Percentiles rank a stretch among this genome's conserved stretches.
These are phyloP conservation scores for Phrynocephalus guinanensis DNA, from an alignment of 2,797 vertebrate species.

Conservation along the genomic window DNA sequence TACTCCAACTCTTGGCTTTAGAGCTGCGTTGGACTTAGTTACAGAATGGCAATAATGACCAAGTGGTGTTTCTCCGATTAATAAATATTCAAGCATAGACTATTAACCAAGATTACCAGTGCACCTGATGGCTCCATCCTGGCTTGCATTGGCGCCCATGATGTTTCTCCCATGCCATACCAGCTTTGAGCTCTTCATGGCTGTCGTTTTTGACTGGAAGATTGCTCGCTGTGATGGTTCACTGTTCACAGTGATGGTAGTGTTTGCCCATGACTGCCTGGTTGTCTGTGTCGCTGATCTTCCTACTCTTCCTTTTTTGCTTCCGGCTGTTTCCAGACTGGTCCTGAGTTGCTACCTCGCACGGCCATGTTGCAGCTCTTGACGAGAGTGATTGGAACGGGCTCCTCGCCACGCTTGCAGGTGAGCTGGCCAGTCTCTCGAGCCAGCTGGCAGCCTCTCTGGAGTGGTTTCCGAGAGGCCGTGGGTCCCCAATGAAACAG, in stretches of 20 bases:
- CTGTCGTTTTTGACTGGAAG: neutral
- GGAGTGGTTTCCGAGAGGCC: neutral
- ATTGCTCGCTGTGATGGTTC: neutral
- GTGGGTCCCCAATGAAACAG: neutral
- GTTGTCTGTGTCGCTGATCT: slow-evolving; percentile 1
- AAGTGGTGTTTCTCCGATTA: neutral
- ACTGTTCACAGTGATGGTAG: too few species aligned
- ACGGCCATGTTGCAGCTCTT: slow-evolving; percentile 91
- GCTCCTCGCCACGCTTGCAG: slow-evolving; percentile 88
- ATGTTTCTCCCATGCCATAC: accelerated
- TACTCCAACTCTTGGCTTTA: neutral
- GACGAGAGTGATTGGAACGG: slow-evolving; percentile 87
- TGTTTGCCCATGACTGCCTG: neutral
- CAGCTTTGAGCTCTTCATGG: neutral
- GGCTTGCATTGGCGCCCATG: too few species aligned
- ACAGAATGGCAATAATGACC: neutral
- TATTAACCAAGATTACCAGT: too few species aligned
- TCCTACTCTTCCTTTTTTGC: accelerated
- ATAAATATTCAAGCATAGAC: neutral
- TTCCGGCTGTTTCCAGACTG: slow-evolving; percentile 79
- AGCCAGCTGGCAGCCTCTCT: too few species aligned
- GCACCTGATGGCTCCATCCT: neutral
- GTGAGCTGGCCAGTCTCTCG: slow-evolving; percentile 70
- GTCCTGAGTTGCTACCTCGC: slow-evolving; percentile 94
- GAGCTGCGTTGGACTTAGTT: neutral